These are phyloP conservation scores for Ceratosolen solmsi DNA, from an alignment of 1,140 invertebrate species.

Conservation along the genomic window DNA sequence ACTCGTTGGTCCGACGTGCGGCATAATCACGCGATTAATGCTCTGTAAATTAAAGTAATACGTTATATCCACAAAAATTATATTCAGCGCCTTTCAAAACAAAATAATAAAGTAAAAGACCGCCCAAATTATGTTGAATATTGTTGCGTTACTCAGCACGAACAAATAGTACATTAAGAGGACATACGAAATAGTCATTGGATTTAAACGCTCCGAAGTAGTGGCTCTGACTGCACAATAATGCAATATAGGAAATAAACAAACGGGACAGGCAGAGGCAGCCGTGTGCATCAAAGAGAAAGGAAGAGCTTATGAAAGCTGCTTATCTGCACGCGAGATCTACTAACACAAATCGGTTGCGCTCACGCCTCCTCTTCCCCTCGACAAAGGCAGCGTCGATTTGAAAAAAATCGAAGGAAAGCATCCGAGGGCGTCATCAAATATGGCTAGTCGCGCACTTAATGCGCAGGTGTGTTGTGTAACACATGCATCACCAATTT, in stretches of 20 bases:
- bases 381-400: neutral
- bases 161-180: neutral
- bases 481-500: neutral
- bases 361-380: neutral
- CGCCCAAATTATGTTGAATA: neutral
- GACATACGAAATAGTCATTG: neutral
- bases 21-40: neutral
- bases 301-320: neutral
- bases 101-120: neutral
- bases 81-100: neutral
- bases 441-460: neutral
- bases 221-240: neutral
- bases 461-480: neutral
- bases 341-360: neutral
- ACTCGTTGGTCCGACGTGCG: neutral
- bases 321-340: slow-evolving; percentile 13
- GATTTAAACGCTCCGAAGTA: neutral
- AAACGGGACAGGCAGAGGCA: neutral
- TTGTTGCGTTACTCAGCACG: neutral
- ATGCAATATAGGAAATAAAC: neutral
- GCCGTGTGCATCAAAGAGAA: neutral
- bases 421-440: neutral
- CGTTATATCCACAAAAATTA: neutral
- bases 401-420: slow-evolving; percentile 21
- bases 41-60: neutral